Evolutionary conservation across 2,797 vertebrate genomes (phyloP).

Genomic region (Rhinichthys osculus): DNA sequence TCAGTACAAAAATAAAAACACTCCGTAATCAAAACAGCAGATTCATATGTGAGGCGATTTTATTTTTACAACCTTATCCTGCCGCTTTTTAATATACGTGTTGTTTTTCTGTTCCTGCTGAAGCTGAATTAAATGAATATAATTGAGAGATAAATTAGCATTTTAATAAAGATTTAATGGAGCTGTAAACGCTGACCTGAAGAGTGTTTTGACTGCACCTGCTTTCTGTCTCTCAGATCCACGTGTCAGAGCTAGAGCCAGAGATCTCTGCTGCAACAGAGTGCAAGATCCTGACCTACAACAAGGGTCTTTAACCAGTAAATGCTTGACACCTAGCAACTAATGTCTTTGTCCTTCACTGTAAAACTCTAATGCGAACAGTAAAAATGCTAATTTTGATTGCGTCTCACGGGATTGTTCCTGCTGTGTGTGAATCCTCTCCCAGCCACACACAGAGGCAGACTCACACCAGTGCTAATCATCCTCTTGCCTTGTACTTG

Average conservation of each 20-base stretch:
- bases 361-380: conserved; percentile 1
- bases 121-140: not conserved
- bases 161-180: not conserved
- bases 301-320: conserved; percentile 88
- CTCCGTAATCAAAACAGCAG: conserved; percentile 18
- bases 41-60: not conserved
- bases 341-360: conserved; percentile 4
- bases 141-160: not conserved
- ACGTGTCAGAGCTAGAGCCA: conserved; percentile 85
- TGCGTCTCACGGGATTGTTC: conserved; percentile 38
- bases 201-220: conserved; percentile 47
- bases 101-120: not conserved
- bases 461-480: conserved; percentile 46
- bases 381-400: conserved; percentile 35
- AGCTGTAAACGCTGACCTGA: not conserved
- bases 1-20: conserved; percentile 47
- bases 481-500: conserved; percentile 29
- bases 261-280: conserved; percentile 86
- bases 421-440: conserved; percentile 51
- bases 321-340: not conserved
- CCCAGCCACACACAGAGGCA: conserved; percentile 46
- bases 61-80: not conserved
- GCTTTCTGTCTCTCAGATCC: conserved; percentile 85
- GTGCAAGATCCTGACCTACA: conserved; percentile 87
- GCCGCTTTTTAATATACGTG: not conserved